A percentile compares a stretch with the other conserved stretches of the same genome.
phyloP scores from a whole-genome alignment of 2,888 invertebrate genomes.

The Conomelus anceps region DNA sequence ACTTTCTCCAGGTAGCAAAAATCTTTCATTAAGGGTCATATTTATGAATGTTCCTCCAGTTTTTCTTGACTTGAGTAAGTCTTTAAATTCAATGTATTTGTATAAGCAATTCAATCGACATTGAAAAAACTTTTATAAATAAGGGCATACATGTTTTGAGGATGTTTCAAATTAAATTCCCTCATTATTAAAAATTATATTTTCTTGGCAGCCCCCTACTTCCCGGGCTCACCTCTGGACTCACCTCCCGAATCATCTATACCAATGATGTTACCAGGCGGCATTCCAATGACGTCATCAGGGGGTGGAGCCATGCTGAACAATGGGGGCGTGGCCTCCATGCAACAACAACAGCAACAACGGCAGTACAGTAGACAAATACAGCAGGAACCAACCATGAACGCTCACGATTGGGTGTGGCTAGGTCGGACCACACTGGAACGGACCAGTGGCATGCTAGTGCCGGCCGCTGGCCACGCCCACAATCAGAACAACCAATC shows the following conservation, averaged over 20 bases:
- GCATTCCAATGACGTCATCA: conserved; percentile 21
- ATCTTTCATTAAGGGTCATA: too few species aligned
- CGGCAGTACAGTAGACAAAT: conserved; percentile 37
- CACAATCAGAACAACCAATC: conserved; percentile 37
- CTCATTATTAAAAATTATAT: too few species aligned
- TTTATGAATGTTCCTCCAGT: too few species aligned
- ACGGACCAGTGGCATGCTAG: conserved; percentile 42
- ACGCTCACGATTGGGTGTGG: conserved; percentile 96
- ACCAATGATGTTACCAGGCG: background rate
- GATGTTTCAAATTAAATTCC: too few species aligned
- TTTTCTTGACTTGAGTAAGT: too few species aligned
- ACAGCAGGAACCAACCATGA: conserved; percentile 66
- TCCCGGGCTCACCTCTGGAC: background rate
- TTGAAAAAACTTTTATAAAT: too few species aligned
- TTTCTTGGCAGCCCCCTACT: background rate
- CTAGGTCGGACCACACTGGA: conserved; percentile 72
- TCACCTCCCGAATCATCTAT: background rate
- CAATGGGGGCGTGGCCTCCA: conserved; percentile 28
- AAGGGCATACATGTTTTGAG: too few species aligned
- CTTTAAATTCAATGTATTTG: too few species aligned
- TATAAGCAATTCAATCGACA: too few species aligned
- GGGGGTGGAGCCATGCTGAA: conserved; percentile 8
- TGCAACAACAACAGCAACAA: conserved; percentile 39
- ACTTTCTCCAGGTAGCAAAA: too few species aligned
- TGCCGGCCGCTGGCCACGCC: conserved; percentile 25